phyloP scores from a whole-genome alignment of 2,113 vertebrate species.

The Progne subis region DNA sequence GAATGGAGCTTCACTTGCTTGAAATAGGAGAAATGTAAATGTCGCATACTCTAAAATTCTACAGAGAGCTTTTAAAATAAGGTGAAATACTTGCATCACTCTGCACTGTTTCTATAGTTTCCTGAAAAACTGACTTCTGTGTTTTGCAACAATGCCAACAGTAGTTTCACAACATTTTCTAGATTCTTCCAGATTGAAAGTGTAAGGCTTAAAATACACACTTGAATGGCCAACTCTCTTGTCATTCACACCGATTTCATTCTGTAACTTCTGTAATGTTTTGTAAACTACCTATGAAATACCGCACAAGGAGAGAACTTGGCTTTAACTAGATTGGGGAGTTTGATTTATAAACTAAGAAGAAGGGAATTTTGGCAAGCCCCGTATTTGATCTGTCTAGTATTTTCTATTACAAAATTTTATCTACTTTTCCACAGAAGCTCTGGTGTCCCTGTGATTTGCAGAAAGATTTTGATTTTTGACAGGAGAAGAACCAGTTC shows the following conservation, averaged over 20 bases:
- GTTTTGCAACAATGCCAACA: neutral
- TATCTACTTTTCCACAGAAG: neutral
- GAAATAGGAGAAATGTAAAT: constrained; percentile 34
- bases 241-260: neutral
- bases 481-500: neutral
- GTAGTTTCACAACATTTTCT: neutral
- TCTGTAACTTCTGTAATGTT: neutral
- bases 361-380: neutral
- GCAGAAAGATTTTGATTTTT: neutral
- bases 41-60: neutral
- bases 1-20: neutral
- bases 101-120: neutral
- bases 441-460: neutral
- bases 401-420: neutral
- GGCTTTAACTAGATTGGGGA: neutral
- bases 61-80: neutral
- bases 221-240: neutral
- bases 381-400: neutral
- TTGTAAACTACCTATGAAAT: neutral
- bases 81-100: neutral
- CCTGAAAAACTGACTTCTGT: neutral
- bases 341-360: neutral
- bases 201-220: neutral
- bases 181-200: neutral
- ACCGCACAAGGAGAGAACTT: neutral